Base-by-base conservation (phyloP, 2,888 invertebrate genomes). In the Ichneumoninae sp. region DNA sequence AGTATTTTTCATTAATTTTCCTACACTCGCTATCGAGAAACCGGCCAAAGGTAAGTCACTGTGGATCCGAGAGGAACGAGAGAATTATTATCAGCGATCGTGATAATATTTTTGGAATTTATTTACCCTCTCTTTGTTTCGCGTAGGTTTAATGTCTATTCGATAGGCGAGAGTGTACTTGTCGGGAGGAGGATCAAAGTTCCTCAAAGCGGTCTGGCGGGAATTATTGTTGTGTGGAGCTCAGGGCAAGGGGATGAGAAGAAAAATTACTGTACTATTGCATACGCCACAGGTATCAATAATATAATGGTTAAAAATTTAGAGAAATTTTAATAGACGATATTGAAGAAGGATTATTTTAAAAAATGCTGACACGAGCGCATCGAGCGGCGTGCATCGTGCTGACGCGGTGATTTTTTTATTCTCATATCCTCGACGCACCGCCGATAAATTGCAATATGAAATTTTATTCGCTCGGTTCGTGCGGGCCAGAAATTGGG, bases 171-270 rank as follows among this genome's bases (percentile, higher is more conserved):
- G 8, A 16, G 36, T 63, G 63, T 36, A 7, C 79, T 22, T 52
- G 30, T 65, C 66, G 83, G 57, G 60, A 16, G 75, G 75, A 83
- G 75, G 73, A 83, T 83, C 80, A 66, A 22, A 57, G n/a, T 52
- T 69, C 66, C 65, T 66, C 66, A 10, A 30, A 57, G 3, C 10
- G 16, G 60, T 4, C 6, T 44, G 26, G 8, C 30, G 3, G 13
- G 16, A 30, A 10, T 36, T 57, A 36, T 22, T 54, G 22, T 54
- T 54, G 19, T 19, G 0, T 1, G 54, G 0, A 8, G 54, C 22
- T 19, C 54, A 10, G 8, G 19, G 54, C 19, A 22, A 22, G 19
- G 54, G 7, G 8, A 10, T 7, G 54, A 54, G 54, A 54, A 54
- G 7, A 19, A 22, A 54, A n/a, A 54, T 54, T 19, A 7, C 54